phyloP scores from a whole-genome alignment of 1,140 invertebrate species.

The Sinonovacula constricta region DNA sequence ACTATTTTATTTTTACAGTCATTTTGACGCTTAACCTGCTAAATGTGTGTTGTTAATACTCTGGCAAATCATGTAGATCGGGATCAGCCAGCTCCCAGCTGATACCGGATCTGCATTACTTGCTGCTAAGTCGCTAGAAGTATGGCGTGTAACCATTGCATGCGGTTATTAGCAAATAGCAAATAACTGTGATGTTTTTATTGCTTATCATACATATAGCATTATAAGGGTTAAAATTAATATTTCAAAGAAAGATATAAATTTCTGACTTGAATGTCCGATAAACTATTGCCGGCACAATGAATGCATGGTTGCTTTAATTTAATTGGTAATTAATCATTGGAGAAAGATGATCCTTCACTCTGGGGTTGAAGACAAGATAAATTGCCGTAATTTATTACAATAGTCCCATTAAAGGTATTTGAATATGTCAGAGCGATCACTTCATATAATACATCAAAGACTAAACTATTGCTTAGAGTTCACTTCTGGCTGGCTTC shows the following conservation, averaged over 20 bases:
- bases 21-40: too few relatives aligned
- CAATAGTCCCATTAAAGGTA: conserved; percentile 45
- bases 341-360: conserved; percentile 43
- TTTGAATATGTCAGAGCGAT: conserved; percentile 38
- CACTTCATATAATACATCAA: conserved; percentile 44
- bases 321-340: conserved; percentile 52
- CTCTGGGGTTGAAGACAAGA: conserved; percentile 29
- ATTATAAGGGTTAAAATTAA: conserved; percentile 23
- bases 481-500: too few relatives aligned
- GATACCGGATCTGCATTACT: too few relatives aligned
- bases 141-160: too few relatives aligned
- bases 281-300: neutral
- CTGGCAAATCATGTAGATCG: too few relatives aligned
- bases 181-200: too few relatives aligned
- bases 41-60: too few relatives aligned
- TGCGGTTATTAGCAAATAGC: too few relatives aligned
- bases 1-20: too few relatives aligned
- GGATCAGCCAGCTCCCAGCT: too few relatives aligned
- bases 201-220: too few relatives aligned
- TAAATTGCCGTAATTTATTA: conserved; percentile 52
- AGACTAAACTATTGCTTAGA: conserved; percentile 21
- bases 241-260: conserved; percentile 41
- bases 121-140: too few relatives aligned
- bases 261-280: conserved; percentile 28
- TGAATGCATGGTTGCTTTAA: conserved; percentile 27